Evolutionary conservation across 2,888 invertebrate genomes (phyloP).

Genomic region (Agrotis clavis): DNA sequence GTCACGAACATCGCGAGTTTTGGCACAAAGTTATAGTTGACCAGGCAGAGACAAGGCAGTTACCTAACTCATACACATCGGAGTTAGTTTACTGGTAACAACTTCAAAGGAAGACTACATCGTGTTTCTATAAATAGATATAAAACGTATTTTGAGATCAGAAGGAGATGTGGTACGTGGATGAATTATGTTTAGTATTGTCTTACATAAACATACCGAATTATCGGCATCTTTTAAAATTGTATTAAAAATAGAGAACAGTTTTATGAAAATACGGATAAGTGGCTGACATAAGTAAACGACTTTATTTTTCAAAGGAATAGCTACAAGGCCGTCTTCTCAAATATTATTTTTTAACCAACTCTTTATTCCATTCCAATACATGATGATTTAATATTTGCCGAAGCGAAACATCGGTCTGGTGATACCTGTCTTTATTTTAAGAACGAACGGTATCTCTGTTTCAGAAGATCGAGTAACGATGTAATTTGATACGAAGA

Average conservation of each 20-base stretch:
- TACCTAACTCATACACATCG: conserved; percentile 20
- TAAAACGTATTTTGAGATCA: conserved; percentile 64
- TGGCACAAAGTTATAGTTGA: conserved; percentile 44
- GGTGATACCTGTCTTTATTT: not conserved
- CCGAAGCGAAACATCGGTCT: not conserved
- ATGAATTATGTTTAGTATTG: conserved; percentile 61
- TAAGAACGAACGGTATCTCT: not conserved
- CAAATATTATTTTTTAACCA: conserved; percentile 17
- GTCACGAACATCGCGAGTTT: conserved; percentile 37
- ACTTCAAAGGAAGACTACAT: conserved; percentile 61
- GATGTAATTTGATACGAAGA: conserved; percentile 17
- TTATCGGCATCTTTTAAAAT: conserved; percentile 46
- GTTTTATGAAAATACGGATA: conserved; percentile 42
- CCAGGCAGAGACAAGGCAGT: conserved; percentile 19
- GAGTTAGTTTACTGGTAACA: conserved; percentile 41
- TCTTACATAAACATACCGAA: conserved; percentile 59
- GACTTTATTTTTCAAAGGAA: conserved; percentile 48
- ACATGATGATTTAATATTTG: conserved; percentile 3
- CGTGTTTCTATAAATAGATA: conserved; percentile 50
- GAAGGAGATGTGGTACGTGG: conserved; percentile 48
- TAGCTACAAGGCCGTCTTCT: conserved; percentile 27
- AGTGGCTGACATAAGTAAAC: conserved; percentile 50
- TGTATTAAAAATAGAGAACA: conserved; percentile 47
- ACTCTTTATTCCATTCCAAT: conserved; percentile 6
- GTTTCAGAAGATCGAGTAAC: not conserved